Evolutionary conservation across 92 coral and sea anemone species (phyloP).

Genomic region (Micromussa lordhowensis): DNA sequence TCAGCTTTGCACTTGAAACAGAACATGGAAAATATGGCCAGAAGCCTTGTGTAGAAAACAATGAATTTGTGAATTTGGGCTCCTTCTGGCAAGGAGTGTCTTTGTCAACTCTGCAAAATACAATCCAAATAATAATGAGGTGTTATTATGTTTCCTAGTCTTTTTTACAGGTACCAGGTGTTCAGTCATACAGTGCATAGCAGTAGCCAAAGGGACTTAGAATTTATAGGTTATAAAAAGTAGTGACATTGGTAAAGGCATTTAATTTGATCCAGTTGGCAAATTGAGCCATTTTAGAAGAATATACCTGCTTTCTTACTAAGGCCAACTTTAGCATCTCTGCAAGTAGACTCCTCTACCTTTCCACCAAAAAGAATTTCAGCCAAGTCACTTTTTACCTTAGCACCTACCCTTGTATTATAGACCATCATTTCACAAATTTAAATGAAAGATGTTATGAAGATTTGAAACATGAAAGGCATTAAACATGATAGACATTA

Average conservation of each 20-base stretch:
- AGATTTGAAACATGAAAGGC: slow-evolving; percentile 5
- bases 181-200: background rate
- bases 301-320: background rate
- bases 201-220: slow-evolving; percentile 12
- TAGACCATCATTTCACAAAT: background rate
- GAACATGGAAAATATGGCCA: slow-evolving; percentile 39
- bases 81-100: slow-evolving; percentile 36
- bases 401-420: background rate
- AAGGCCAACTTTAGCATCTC: slow-evolving; percentile 11
- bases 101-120: slow-evolving; percentile 15
- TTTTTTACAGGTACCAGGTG: slow-evolving; percentile 16
- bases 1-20: slow-evolving; percentile 42
- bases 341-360: background rate
- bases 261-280: background rate
- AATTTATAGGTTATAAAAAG: background rate
- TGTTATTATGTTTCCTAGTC: background rate
- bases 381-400: slow-evolving; percentile 15
- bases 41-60: slow-evolving; percentile 23
- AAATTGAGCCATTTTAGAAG: slow-evolving; percentile 22
- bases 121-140: background rate
- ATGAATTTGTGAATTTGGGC: slow-evolving; percentile 22
- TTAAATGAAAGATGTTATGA: background rate
- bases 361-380: slow-evolving; percentile 10
- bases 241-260: background rate
- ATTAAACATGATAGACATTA: background rate